Base-by-base conservation (phyloP, 2,113 vertebrate species). In the Saguinus midas region DNA sequence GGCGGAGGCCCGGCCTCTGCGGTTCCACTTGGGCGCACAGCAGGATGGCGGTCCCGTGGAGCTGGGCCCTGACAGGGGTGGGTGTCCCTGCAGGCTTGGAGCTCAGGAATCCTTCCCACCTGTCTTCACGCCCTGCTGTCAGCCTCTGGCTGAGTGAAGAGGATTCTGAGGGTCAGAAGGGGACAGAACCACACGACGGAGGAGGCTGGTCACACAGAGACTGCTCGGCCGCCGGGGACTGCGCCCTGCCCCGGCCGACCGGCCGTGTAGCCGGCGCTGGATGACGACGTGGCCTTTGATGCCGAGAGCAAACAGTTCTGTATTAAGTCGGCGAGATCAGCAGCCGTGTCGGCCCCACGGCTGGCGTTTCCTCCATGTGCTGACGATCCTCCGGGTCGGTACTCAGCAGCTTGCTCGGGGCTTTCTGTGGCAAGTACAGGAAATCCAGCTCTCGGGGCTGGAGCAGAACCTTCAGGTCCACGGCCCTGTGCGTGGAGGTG, bases 211-310 rank as follows among this genome's bases (percentile, higher is more conserved):
- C 76, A 21, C 66, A 35, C 29, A 8, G 25, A 25, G 90, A 50
- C 23, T 8, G 0, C 43, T 8, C 3, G 6, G 25, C 43, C 75
- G 14, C 23, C 43, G 5, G 73, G 72, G 23, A 40, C 35, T 0
- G 8, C 7, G 8, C 68, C 68, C 17, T 18, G 14, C 87, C 18
- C 52, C 16, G 7, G 17, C 32, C 66, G 2, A 35, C 14, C 66
- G 35, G 66, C 32, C 32, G 35, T 7, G 1, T 37, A 23, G n/a
- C 72, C 57, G 55, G 43, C 3, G 3, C 4, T 25, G n/a, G 32
- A 37, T 61, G 3, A 13, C 9, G 64, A 43, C 17, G 29, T 2
- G 17, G 43, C 43, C 5, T 79, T 73, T 76, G 64, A 57, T 55
- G 40, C 17, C 3, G 5, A 76, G 37, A 76, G 45, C n/a, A 45